Conservation (phyloP, 2,113 vertebrate species). For the Phodopus roborovskii region DNA sequence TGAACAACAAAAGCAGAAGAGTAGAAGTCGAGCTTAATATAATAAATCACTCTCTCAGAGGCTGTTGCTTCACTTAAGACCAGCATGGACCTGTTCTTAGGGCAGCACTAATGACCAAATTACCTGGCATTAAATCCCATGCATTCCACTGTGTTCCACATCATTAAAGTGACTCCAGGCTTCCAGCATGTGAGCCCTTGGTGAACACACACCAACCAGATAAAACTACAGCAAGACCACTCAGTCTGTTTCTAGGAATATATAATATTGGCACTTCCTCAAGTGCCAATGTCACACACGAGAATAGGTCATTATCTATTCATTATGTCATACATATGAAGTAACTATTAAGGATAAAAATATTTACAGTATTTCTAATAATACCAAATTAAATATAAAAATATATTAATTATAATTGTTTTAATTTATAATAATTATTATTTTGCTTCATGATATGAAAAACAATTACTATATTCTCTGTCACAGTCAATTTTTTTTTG, state of each 20-base stretch:
- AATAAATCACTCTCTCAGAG: not conserved
- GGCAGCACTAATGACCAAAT: not conserved
- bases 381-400: not conserved
- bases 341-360: not conserved
- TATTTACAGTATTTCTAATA: not conserved
- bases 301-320: not conserved
- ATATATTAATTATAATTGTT: not conserved
- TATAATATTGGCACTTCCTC: not conserved
- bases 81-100: not conserved
- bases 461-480: not conserved
- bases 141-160: not conserved
- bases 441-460: slow-evolving; percentile 1
- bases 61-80: not conserved
- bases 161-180: not conserved
- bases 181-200: not conserved
- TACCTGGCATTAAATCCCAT: not conserved
- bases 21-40: not conserved
- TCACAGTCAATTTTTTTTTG: not conserved
- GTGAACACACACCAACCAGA: not conserved
- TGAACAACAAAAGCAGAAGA: not conserved
- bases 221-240: not conserved
- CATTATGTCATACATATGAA: not conserved
- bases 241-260: slow-evolving; percentile 15
- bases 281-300: not conserved
- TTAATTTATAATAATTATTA: slow-evolving; percentile 8